These are phyloP conservation scores for Harpalus rufipes DNA, from an alignment of 2,888 invertebrate genomes.

Conservation along the genomic window DNA sequence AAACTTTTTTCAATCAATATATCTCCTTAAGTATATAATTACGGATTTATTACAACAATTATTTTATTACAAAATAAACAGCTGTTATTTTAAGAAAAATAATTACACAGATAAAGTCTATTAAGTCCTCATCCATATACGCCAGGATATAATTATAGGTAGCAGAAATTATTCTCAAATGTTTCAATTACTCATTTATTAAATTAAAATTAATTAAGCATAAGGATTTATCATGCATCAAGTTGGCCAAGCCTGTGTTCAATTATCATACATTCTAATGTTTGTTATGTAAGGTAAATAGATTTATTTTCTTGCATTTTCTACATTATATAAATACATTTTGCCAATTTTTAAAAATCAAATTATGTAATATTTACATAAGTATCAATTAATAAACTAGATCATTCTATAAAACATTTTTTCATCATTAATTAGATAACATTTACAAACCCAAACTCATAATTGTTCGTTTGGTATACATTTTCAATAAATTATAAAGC, in stretches of 20 bases:
- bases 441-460: no score
- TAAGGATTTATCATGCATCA: slow-evolving; percentile 30
- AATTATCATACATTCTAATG: slow-evolving; percentile 28
- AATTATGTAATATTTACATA: neutral
- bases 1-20: slow-evolving; percentile 16
- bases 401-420: neutral
- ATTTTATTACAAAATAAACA: slow-evolving; percentile 27
- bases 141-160: slow-evolving; percentile 12
- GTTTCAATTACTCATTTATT: slow-evolving; percentile 42
- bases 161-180: slow-evolving; percentile 39
- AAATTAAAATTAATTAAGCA: slow-evolving; percentile 33
- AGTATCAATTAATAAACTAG: slow-evolving; percentile 1
- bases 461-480: no score
- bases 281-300: neutral
- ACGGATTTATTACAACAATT: slow-evolving; percentile 31
- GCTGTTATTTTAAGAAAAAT: slow-evolving; percentile 30
- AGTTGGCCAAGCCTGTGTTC: slow-evolving; percentile 31
- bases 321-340: neutral
- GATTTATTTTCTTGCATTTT: neutral
- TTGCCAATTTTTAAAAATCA: neutral
- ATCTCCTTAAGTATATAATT: slow-evolving; percentile 21
- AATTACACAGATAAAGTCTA: slow-evolving; percentile 37
- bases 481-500: no score
- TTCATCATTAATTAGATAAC: no score
- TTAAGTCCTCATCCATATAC: slow-evolving; percentile 32